Base-by-base conservation (phyloP, 1,140 invertebrate species). In the Magallana ariakensis region DNA sequence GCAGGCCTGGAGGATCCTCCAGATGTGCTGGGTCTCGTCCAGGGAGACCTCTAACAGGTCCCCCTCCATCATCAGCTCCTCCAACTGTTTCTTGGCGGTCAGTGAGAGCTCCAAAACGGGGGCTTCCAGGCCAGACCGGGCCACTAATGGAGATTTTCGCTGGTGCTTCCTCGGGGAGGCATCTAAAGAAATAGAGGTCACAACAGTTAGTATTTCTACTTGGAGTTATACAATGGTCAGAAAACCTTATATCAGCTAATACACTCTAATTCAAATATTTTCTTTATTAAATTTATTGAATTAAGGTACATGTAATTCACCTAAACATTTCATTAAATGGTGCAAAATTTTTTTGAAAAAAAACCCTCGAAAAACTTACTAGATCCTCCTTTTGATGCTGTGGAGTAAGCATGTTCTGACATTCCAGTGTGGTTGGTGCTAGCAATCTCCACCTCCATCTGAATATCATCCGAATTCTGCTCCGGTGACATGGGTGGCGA, bases 61-160 rank as follows among this genome's bases (percentile, higher is more conserved):
- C 4, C 98, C 98, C 94, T 98, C 98, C 95, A 98, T 97, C 96
- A 99, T 97, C 33, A 98, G 95, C 87, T 98, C 97, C 88, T 98
- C 97, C 15, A 99, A 94, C 90, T 95, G 93, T 22, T 91, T 90
- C 60, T 95, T 95, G 11, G 94, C 92, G 10, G 89, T 89, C 9
- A 93, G 92, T 0, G 94, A 94, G 22, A 96, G 90, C 80, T 95
- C 95, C 26, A 96, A 91, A 0, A 95, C 90, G 0, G 93, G 94
- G 10, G 95, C 94, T 85, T 95, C 94, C 82, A 94, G 87, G 83
- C 93, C 93, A 22, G 85, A 89, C 5, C 94, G 92, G 62, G 93
- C 95, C 16, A 95, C 92, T 26, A 96, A 89, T 10, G 95, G 95
- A 11, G 95, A 94, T 90, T 96, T 96, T 19, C 95, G 90, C 10